These are phyloP conservation scores for Cyclura pinguis DNA, from an alignment of 2,797 vertebrate species.

Conservation along the genomic window DNA sequence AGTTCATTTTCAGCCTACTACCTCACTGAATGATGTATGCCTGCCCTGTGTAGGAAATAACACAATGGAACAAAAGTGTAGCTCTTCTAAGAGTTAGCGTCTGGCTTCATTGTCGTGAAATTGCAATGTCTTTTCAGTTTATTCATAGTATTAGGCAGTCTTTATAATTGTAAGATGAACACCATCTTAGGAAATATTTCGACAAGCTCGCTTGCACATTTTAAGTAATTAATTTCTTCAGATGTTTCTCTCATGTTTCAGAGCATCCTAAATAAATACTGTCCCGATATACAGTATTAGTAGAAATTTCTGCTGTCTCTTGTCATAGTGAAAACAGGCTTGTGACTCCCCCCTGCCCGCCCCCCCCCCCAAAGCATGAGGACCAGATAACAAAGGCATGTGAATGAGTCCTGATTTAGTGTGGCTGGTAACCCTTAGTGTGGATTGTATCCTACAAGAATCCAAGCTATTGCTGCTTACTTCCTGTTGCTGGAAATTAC, in stretches of 20 bases:
- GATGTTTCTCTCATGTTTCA: conserved; percentile 62
- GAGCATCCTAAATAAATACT: conserved; percentile 71
- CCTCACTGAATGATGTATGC: not conserved
- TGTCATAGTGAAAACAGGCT: conserved; percentile 56
- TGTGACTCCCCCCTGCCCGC: conserved; percentile 42
- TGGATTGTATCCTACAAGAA: conserved; percentile 57
- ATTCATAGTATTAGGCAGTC: conserved; percentile 22
- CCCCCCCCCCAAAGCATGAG: not conserved
- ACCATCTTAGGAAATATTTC: conserved; percentile 57
- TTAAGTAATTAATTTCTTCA: conserved; percentile 61
- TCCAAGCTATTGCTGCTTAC: conserved; percentile 64
- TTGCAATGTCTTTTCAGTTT: conserved; percentile 44
- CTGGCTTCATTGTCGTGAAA: conserved; percentile 64
- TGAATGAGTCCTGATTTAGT: conserved; percentile 65
- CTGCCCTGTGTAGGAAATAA: not conserved
- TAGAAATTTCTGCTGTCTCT: conserved; percentile 53
- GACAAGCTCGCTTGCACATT: conserved; percentile 58
- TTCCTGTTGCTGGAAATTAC: conserved; percentile 54
- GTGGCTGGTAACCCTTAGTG: conserved; percentile 57
- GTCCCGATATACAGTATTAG: conserved; percentile 34
- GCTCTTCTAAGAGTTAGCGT: conserved; percentile 43
- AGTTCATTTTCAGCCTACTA: not conserved
- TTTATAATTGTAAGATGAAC: conserved; percentile 55
- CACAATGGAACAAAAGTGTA: conserved; percentile 43
- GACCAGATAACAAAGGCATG: conserved; percentile 49